phyloP scores from a whole-genome alignment of 2,888 invertebrate genomes.

The Stegophylla sp. region DNA sequence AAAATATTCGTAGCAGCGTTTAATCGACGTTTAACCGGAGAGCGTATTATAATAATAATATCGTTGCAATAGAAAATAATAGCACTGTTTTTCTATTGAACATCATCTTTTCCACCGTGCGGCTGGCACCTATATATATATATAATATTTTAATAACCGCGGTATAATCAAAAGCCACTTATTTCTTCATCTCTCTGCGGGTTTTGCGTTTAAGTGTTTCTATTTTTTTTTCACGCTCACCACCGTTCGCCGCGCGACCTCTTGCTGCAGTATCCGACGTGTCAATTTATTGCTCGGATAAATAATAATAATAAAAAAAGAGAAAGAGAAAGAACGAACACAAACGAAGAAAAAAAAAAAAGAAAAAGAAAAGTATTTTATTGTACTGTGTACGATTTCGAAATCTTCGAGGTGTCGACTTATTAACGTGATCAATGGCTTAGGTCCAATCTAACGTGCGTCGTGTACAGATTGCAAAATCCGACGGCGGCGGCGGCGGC shows the following conservation, averaged over 20 bases:
- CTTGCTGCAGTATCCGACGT: background rate
- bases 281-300: constrained; percentile 14
- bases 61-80: background rate
- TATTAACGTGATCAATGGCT: constrained; percentile 48
- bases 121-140: too few species aligned
- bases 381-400: constrained; percentile 24
- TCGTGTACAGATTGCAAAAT: constrained; percentile 30
- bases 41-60: too few species aligned
- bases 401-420: constrained; percentile 14
- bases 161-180: background rate
- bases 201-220: background rate
- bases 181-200: background rate
- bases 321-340: constrained; percentile 32
- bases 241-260: background rate
- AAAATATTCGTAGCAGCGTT: too few species aligned
- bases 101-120: background rate
- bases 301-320: background rate
- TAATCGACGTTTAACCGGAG: too few species aligned
- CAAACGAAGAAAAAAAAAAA: background rate
- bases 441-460: background rate
- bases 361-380: background rate
- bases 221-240: background rate
- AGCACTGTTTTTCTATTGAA: background rate
- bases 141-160: too few species aligned
- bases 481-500: too few species aligned